Percentiles rank a stretch among this genome's conserved stretches.
Evolutionary conservation across 2,888 invertebrate species (phyloP).

Genomic region (Biston stratarius): DNA sequence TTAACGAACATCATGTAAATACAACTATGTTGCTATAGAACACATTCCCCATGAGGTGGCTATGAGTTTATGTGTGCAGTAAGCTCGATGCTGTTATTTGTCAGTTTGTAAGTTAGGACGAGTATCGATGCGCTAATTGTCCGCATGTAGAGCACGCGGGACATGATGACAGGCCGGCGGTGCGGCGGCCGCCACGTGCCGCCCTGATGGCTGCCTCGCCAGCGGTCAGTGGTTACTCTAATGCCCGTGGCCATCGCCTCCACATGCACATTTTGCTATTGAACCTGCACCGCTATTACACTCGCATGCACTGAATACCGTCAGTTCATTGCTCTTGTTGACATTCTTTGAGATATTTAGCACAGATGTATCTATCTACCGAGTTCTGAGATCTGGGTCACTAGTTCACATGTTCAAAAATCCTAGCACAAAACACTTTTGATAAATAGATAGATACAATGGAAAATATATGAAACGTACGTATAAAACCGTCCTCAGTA

Average conservation of each 20-base stretch:
- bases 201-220: conserved; percentile 49
- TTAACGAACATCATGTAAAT: conserved; percentile 6
- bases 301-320: conserved; percentile 60
- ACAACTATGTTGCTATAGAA: too few relatives aligned
- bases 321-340: conserved; percentile 53
- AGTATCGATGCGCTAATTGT: conserved; percentile 43
- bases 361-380: neutral
- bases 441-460: too few relatives aligned
- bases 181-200: conserved; percentile 35
- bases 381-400: neutral
- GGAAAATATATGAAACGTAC: too few relatives aligned
- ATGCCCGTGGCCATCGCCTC: conserved; percentile 57
- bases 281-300: conserved; percentile 52
- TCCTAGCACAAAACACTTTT: too few relatives aligned
- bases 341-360: conserved; percentile 47
- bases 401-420: neutral
- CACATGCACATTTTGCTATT: conserved; percentile 57
- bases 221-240: conserved; percentile 53
- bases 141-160: conserved; percentile 74
- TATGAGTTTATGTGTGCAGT: neutral
- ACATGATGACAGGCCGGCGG: conserved; percentile 65
- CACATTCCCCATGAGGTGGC: too few relatives aligned
- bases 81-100: conserved; percentile 10
- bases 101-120: conserved; percentile 34
- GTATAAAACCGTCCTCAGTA: too few relatives aligned